Evolutionary conservation across 2,888 invertebrate genomes (phyloP), one percentile per base, ranked within the genome.

Genomic region (Oxyteleia sp.): DNA sequence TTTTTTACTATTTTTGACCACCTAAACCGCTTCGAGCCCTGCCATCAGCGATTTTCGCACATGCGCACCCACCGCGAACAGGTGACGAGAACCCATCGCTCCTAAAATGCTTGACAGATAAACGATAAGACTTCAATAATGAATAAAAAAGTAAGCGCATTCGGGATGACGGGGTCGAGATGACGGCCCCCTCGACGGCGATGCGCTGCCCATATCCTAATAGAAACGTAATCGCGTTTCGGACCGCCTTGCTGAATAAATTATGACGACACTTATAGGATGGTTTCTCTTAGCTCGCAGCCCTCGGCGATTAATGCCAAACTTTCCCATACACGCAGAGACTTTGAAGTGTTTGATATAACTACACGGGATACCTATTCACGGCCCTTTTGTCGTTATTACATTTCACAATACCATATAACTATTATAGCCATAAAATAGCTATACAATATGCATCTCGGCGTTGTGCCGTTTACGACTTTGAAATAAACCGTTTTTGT

Each of bases 191-290:
- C 82, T 76, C 47, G 79, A 55, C 63, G 68, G 43, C 75, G 72
- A 80, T 82, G 49, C 74, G 76, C 69, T 53, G 80, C 38, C 82
- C 68, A 80, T 80, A 83, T 81, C 83, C 81, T 83, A 83, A 85
- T 83, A 83, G 81, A 83, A 85, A 83, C 71, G 81, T 83, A 85
- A 83, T 85, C 81, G 74, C 81, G 71, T 64, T 81, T 83, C 76
- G 82, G 80, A 68, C 82, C 79, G 82, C 80, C 82, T 82, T 49
- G 61, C 66, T 83, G 82, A 83, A 85, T 85, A 83, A 85, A 83
- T 85, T 83, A 85, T 82, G 72, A 83, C 57, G 78, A 80, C 76
- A 81, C 85, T 85, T 78, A 80, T 74, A 76, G 76, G 74, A 79
- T 79, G 74, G 79, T 69, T 79, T 69, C 83, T 79, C 83, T 83